These are phyloP conservation scores for Lamprologus sp. DNA, from an alignment of 2,113 vertebrate genomes.

Conservation along the genomic window DNA sequence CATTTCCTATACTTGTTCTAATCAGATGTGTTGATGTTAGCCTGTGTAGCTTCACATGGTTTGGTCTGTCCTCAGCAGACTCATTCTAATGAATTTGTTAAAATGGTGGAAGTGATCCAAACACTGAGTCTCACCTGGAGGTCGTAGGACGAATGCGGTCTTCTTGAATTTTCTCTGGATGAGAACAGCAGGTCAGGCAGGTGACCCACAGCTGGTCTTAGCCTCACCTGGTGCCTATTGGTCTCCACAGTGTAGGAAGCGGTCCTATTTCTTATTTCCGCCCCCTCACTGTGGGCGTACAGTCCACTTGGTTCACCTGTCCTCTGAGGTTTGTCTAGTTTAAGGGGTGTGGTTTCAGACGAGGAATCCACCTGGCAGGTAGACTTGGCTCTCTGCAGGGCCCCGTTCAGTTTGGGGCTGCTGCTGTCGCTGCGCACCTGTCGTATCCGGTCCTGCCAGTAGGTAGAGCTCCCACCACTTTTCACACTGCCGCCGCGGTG, in stretches of 20 bases:
- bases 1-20: background rate
- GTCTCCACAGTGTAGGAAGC: slow-evolving; percentile 54
- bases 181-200: slow-evolving; percentile 34
- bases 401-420: slow-evolving; percentile 73
- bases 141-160: slow-evolving; percentile 50
- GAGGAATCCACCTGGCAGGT: slow-evolving; percentile 58
- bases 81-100: background rate
- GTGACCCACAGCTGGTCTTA: background rate
- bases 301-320: background rate
- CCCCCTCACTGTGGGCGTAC: slow-evolving; percentile 4
- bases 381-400: slow-evolving; percentile 72
- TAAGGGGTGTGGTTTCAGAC: background rate
- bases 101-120: background rate
- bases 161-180: slow-evolving; percentile 17
- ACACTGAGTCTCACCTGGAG: slow-evolving; percentile 29
- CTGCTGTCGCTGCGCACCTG: slow-evolving; percentile 65
- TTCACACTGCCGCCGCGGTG: slow-evolving; percentile 24
- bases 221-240: background rate
- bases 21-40: background rate
- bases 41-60: background rate
- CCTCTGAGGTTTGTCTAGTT: background rate
- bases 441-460: slow-evolving; percentile 73
- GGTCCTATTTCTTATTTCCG: slow-evolving; percentile 56
- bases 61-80: background rate
- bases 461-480: slow-evolving; percentile 64